Base-by-base conservation (phyloP, 2,888 invertebrate species). In the Abscondita cerata region DNA sequence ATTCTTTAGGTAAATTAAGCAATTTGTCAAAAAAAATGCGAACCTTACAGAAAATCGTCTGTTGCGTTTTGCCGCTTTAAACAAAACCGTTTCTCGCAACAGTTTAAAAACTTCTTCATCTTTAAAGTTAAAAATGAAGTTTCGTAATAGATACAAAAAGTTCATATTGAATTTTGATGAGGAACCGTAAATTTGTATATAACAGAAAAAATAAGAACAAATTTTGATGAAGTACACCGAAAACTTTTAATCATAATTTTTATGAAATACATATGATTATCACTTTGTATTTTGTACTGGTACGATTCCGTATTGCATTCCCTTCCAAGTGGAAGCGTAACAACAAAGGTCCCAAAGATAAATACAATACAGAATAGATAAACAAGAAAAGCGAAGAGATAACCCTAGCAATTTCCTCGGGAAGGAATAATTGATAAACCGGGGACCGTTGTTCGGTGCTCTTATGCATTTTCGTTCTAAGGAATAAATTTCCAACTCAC, bases 371-470 rank as follows among this genome's bases (percentile, higher is more conserved):
- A 69, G 72, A 68, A 70, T 75, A 75, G 73, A 74, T 76, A 74
- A 75, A 75, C 74, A 73, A 69, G 73, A 69, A 72, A 70, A 68
- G 74, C 72, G 72, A 67, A 71, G 67, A 74, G 73, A 72, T 76
- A 75, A 74, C 73, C 73, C 71, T 56, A 63, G 72, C 72, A 75
- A 75, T 75, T 75, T 74, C 73, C 68, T 70, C 68, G 70, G 66
- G 73, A 71, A 70, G 68, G 75, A 74, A 75, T 76, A 75, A 76
- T 73, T 75, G 75, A 75, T 74, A 73, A 73, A 68, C 57, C 59
- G n/a, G 50, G 34, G 52, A 31, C 20, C 34, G 4, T 25, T 6
- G 25, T 2, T 6, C 52, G 53, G 52, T 20, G 66, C 44, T 56
- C 59, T 55, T 62, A 33, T 52, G 62, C 44, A 52, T 34, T 25